Evolutionary conservation across 1,140 invertebrate genomes (phyloP).

Genomic region (Microplitis mediator): DNA sequence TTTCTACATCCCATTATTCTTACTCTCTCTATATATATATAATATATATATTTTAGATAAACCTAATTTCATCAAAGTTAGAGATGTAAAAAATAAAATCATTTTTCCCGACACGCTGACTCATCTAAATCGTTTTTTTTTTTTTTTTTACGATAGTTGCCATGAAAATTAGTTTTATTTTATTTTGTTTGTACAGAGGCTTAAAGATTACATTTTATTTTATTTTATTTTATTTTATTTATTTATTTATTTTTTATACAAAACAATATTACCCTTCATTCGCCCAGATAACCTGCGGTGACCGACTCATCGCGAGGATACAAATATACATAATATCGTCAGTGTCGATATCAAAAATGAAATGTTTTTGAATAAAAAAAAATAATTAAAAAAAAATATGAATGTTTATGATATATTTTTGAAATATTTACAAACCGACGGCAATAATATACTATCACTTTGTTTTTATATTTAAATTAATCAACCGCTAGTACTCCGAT

Average conservation of each 20-base stretch:
- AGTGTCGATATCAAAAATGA: conserved; percentile 2
- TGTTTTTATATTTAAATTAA: conserved; percentile 25
- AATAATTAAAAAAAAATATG: conserved; percentile 5
- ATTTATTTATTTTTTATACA: conserved; percentile 33
- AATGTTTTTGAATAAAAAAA: background rate
- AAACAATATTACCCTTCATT: conserved; percentile 35
- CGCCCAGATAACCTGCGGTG: conserved; percentile 33
- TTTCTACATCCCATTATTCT: too few species aligned
- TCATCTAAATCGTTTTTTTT: background rate
- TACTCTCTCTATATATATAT: too few species aligned
- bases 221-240: conserved; percentile 12
- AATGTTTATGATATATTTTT: conserved; percentile 11
- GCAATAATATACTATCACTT: conserved; percentile 40
- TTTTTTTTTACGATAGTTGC: background rate
- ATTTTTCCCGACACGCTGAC: conserved; percentile 6
- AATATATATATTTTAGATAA: background rate
- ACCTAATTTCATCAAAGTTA: conserved; percentile 26
- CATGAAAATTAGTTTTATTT: background rate
- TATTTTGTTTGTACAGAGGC: conserved; percentile 37
- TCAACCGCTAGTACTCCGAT: conserved; percentile 37
- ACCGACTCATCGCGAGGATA: conserved; percentile 9
- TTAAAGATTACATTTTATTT: conserved; percentile 32
- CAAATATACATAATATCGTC: background rate
- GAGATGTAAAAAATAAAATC: conserved; percentile 56
- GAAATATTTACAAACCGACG: conserved; percentile 46